Percentiles rank a stretch among this genome's conserved stretches.
These are phyloP conservation scores for Galago senegalensis DNA, from an alignment of 2,797 vertebrate species.

Conservation along the genomic window DNA sequence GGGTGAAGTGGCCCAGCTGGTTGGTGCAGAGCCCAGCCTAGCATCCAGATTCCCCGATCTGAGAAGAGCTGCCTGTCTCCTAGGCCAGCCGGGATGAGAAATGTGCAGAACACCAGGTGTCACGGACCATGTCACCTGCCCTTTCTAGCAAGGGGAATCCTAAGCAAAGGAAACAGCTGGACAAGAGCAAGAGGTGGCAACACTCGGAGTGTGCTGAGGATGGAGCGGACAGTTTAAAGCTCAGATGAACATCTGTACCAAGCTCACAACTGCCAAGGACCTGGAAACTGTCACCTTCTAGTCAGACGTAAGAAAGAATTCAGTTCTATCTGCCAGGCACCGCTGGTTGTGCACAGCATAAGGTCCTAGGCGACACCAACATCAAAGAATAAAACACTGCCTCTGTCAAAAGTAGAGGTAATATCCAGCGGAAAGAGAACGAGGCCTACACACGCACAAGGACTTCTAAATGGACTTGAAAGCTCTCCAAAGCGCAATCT, in stretches of 20 bases:
- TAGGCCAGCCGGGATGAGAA: neutral
- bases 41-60: neutral
- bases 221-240: fast-evolving
- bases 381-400: neutral
- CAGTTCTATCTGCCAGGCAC: neutral
- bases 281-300: neutral
- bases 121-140: neutral
- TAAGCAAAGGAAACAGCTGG: neutral
- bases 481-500: slow-evolving; percentile 8
- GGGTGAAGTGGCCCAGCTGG: neutral
- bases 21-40: no score
- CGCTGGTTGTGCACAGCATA: neutral
- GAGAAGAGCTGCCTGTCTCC: neutral
- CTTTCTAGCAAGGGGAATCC: neutral
- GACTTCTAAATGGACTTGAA: neutral
- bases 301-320: fast-evolving
- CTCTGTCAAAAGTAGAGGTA: neutral
- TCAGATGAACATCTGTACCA: fast-evolving
- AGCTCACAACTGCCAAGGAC: neutral
- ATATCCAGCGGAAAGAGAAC: neutral
- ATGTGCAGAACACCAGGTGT: fast-evolving
- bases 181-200: neutral
- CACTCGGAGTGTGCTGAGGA: neutral
- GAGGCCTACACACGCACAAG: fast-evolving
- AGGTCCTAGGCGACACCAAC: fast-evolving